Evolutionary conservation across 1,140 invertebrate genomes (phyloP).

Genomic region (Drosophila sp.): DNA sequence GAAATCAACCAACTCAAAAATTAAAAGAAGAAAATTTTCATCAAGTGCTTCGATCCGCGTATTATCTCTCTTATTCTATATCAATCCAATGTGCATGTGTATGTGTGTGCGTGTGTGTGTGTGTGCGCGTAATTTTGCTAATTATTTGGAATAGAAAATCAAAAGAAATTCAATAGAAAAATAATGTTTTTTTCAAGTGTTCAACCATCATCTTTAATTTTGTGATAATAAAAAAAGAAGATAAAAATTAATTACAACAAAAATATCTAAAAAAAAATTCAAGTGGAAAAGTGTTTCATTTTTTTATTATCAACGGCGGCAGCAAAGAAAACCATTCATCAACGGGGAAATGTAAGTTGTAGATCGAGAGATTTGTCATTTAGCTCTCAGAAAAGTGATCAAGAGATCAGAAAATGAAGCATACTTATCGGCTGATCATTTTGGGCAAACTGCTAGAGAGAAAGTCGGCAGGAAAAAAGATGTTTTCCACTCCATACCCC

Average conservation of each 20-base stretch:
- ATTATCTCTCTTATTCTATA: neutral
- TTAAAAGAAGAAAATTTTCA: neutral
- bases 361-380: no score
- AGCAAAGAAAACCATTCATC: neutral
- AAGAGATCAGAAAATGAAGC: neutral
- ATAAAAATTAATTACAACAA: constrained; percentile 2
- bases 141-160: neutral
- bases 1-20: neutral
- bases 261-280: neutral
- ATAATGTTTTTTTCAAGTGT: constrained; percentile 48
- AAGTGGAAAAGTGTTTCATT: constrained; percentile 18
- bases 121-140: constrained; percentile 12
- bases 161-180: constrained; percentile 7
- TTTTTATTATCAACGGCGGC: neutral
- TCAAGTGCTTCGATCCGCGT: constrained; percentile 3
- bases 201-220: neutral
- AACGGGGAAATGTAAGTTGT: neutral
- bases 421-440: neutral
- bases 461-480: no score
- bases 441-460: no score
- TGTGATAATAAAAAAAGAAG: constrained; percentile 37
- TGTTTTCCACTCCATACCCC: no score
- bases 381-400: no score
- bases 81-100: constrained; percentile 16
- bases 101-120: constrained; percentile 28